phyloP scores from a whole-genome alignment of 1,140 invertebrate genomes.

The Caenorhabditis latens region DNA sequence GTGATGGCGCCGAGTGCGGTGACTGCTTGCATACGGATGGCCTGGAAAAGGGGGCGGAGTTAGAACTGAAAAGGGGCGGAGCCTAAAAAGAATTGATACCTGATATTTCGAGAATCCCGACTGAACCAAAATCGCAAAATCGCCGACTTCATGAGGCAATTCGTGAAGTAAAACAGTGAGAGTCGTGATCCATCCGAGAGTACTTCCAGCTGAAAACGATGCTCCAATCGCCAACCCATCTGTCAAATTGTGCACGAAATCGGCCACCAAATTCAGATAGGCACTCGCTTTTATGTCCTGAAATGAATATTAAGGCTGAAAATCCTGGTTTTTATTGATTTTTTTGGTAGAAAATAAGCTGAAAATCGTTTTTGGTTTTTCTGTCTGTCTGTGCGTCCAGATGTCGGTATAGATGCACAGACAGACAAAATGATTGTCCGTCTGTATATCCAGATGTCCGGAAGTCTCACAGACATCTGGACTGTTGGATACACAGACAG shows the following conservation, averaged over 20 bases:
- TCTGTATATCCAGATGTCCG: too few relatives aligned
- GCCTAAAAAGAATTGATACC: too few relatives aligned
- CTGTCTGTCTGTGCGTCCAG: too few relatives aligned
- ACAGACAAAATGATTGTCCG: too few relatives aligned
- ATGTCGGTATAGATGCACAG: too few relatives aligned
- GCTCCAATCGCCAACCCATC: conserved; percentile 89
- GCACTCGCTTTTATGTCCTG: conserved; percentile 79
- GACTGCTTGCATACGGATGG: conserved; percentile 89
- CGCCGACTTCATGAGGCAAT: conserved; percentile 97
- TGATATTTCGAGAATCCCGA: conserved; percentile 90
- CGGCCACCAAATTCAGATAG: conserved; percentile 92
- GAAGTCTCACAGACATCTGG: too few relatives aligned
- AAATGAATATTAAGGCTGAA: not conserved
- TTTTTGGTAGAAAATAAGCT: too few relatives aligned
- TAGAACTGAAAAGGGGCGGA: too few relatives aligned
- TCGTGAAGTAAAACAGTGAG: conserved; percentile 94
- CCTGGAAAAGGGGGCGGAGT: conserved; percentile 77
- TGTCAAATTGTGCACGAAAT: conserved; percentile 96
- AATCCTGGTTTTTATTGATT: too few relatives aligned
- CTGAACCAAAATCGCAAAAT: conserved; percentile 95
- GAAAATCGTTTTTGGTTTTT: not conserved
- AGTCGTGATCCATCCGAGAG: conserved; percentile 83
- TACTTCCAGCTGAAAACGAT: conserved; percentile 29
- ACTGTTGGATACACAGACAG: too few relatives aligned
- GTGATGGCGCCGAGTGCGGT: conserved; percentile 92